A percentile compares a stretch with the other conserved stretches of the same genome.
phyloP scores from a whole-genome alignment of 2,113 vertebrate genomes.

The Glaucomys volans region DNA sequence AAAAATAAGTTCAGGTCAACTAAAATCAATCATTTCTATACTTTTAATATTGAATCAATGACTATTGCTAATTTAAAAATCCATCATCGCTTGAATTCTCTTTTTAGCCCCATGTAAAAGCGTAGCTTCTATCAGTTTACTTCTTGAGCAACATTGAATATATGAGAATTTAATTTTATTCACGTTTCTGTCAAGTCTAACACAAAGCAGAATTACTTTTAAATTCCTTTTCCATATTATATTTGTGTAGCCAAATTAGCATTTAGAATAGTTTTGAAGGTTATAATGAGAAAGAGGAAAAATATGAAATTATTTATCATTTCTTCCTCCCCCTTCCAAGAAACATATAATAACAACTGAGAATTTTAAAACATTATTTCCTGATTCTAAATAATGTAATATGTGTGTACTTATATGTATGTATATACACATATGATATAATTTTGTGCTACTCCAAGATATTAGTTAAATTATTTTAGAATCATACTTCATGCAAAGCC shows the following conservation, averaged over 20 bases:
- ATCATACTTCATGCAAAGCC: not conserved
- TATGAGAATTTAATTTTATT: constrained; percentile 27
- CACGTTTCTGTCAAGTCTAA: not conserved
- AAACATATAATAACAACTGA: not conserved
- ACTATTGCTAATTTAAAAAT: constrained; percentile 45
- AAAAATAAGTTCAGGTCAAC: constrained; percentile 55
- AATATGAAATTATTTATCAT: not conserved
- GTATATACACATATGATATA: not conserved
- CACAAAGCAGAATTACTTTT: constrained; percentile 28
- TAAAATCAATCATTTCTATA: not conserved
- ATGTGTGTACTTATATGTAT: not conserved
- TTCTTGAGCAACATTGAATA: not conserved
- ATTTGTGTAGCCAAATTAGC: not conserved
- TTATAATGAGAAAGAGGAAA: not conserved
- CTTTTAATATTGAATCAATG: constrained; percentile 20
- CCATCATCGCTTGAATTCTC: not conserved
- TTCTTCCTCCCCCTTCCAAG: not conserved
- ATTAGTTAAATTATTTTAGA: constrained; percentile 43
- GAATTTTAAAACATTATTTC: constrained; percentile 7
- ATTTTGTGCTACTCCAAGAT: not conserved
- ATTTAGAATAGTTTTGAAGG: not conserved
- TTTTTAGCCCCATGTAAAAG: not conserved
- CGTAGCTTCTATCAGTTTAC: constrained; percentile 14
- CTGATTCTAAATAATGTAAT: constrained; percentile 21
- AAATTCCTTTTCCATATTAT: not conserved